phyloP scores from a whole-genome alignment of 1,140 invertebrate genomes.

The Pseudomyrmex sp. region DNA sequence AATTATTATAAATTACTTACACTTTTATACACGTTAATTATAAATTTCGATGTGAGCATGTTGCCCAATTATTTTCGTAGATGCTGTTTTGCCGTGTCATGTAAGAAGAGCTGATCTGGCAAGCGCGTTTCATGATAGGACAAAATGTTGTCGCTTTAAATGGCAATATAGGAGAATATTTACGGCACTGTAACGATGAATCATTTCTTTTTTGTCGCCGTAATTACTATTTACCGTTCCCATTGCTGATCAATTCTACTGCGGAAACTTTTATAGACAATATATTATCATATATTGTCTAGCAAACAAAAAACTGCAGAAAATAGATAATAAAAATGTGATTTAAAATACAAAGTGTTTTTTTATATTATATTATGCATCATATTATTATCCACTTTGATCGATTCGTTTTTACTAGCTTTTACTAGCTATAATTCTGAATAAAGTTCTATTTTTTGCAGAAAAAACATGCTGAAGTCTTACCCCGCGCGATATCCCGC shows the following conservation, averaged over 20 bases:
- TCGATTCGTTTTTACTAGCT: background rate
- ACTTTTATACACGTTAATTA: background rate
- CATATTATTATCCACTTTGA: conserved; percentile 6
- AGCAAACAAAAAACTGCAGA: too few relatives aligned
- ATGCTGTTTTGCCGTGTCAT: background rate
- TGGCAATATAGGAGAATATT: conserved; percentile 63
- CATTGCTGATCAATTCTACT: too few relatives aligned
- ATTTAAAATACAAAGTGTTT: too few relatives aligned
- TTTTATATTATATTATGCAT: conserved; percentile 2
- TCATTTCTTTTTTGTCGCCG: conserved; percentile 65
- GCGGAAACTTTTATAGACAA: too few relatives aligned
- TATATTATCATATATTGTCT: too few relatives aligned
- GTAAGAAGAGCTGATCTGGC: conserved; percentile 43
- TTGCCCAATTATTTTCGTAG: background rate
- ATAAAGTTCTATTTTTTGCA: conserved; percentile 13
- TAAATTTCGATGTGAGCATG: background rate
- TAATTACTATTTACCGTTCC: background rate
- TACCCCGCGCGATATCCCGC: conserved; percentile 71
- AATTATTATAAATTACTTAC: background rate
- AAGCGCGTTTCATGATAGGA: conserved; percentile 4
- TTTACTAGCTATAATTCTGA: background rate
- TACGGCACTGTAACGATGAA: conserved; percentile 58
- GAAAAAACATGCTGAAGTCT: conserved; percentile 77
- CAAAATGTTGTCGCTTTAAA: conserved; percentile 47
- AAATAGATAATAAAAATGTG: too few relatives aligned